Conservation (phyloP, 2,113 vertebrate species). For the Saccopteryx leptura region DNA sequence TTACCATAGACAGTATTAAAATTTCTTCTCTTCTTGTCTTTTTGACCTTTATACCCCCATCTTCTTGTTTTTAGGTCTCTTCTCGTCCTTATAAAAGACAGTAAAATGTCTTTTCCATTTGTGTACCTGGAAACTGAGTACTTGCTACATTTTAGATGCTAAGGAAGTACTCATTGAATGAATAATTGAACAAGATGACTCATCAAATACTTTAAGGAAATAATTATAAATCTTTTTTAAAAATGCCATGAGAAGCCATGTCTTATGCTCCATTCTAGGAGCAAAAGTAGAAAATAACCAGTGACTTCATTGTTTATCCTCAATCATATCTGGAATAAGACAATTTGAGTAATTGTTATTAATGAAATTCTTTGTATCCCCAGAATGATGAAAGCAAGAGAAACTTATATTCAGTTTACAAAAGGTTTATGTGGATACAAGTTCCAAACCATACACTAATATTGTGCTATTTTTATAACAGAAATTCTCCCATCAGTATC, state of each 20-base stretch:
- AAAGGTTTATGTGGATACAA: background rate
- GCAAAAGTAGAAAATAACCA: slow-evolving; percentile 25
- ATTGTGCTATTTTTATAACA: background rate
- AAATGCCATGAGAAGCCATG: background rate
- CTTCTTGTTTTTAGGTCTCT: background rate
- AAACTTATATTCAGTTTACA: slow-evolving; percentile 30
- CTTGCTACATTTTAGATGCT: background rate
- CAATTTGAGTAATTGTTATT: slow-evolving; percentile 31
- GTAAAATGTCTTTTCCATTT: background rate
- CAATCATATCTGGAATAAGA: background rate
- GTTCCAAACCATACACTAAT: background rate
- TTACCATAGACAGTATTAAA: background rate
- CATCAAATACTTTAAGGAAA: slow-evolving; percentile 2
- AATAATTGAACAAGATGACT: background rate
- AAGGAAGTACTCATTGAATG: background rate
- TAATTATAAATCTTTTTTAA: background rate
- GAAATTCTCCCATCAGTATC: background rate
- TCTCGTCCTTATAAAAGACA: background rate
- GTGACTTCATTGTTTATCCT: background rate
- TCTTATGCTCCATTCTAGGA: background rate
- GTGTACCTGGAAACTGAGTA: background rate
- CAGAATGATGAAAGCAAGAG: background rate
- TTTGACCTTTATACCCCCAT: background rate
- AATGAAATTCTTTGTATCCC: background rate
- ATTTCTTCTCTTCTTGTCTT: background rate